These are phyloP conservation scores for Trissolcus japonicus DNA, from an alignment of 2,888 invertebrate genomes.

Conservation along the genomic window DNA sequence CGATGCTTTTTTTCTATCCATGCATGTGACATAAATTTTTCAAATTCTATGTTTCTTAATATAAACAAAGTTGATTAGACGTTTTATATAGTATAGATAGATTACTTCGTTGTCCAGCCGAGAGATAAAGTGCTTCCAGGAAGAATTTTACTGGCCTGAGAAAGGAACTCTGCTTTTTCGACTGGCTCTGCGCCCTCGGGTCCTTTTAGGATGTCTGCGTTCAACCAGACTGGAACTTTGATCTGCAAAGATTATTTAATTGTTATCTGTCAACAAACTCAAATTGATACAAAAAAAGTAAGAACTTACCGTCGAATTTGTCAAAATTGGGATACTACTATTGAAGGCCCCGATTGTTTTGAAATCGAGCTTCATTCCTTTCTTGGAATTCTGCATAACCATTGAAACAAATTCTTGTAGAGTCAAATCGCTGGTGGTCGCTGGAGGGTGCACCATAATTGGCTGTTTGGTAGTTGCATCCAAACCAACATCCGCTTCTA, in stretches of 20 bases:
- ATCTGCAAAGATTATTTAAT: constrained; percentile 76
- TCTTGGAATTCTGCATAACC: constrained; percentile 76
- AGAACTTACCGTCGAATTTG: constrained; percentile 32
- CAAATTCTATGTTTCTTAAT: no score
- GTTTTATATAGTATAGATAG: no score
- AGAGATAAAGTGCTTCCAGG: constrained; percentile 84
- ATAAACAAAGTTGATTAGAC: no score
- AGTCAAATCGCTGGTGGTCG: constrained; percentile 83
- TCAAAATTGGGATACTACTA: constrained; percentile 78
- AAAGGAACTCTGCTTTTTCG: constrained; percentile 81
- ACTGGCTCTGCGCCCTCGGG: constrained; percentile 79
- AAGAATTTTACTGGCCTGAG: constrained; percentile 78
- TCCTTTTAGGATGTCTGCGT: constrained; percentile 90
- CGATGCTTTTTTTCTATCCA: no score
- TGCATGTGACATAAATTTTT: no score
- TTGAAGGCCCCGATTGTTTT: constrained; percentile 86
- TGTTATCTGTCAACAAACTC: no score
- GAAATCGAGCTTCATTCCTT: constrained; percentile 93
- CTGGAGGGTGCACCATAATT: constrained; percentile 92
- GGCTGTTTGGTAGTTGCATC: constrained; percentile 80
- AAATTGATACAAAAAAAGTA: no score
- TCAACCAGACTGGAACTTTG: constrained; percentile 88
- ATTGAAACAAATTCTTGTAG: constrained; percentile 83
- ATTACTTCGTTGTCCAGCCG: constrained; percentile 89
- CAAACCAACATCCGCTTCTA: constrained; percentile 90